Conservation (phyloP, 2,113 vertebrate genomes). For the Ciconia stormi region DNA sequence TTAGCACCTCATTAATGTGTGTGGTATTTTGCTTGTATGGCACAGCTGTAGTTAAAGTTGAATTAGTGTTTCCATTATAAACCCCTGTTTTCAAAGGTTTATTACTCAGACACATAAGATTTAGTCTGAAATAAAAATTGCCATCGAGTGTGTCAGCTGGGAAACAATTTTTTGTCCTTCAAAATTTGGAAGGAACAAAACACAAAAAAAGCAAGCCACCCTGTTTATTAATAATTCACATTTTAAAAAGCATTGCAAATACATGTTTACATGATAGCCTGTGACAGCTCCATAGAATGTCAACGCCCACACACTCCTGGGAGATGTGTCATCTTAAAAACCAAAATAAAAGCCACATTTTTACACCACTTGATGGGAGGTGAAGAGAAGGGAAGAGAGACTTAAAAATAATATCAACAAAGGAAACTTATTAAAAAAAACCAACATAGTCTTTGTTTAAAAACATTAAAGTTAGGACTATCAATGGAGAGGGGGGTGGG, state of each 20-base stretch:
- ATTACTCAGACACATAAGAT: constrained; percentile 54
- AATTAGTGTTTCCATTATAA: constrained; percentile 57
- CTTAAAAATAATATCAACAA: not conserved
- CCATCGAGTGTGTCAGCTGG: constrained; percentile 4
- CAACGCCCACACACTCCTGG: constrained; percentile 57
- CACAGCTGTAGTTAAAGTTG: constrained; percentile 57
- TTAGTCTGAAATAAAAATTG: constrained; percentile 60
- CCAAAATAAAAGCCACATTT: constrained; percentile 42
- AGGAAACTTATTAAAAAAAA: not conserved
- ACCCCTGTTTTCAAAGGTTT: constrained; percentile 56
- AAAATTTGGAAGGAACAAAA: constrained; percentile 38
- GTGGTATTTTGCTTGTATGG: constrained; percentile 47
- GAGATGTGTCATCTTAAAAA: constrained; percentile 66
- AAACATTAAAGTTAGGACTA: not conserved
- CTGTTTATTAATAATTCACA: constrained; percentile 72
- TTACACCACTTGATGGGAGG: constrained; percentile 47
- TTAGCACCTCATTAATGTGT: constrained; percentile 54
- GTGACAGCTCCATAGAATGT: constrained; percentile 67
- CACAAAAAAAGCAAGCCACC: not conserved
- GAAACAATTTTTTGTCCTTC: constrained; percentile 51
- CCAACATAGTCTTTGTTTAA: not conserved
- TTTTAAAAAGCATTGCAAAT: constrained; percentile 64
- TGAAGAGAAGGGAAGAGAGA: not conserved
- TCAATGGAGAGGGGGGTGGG: not conserved
- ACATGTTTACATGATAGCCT: constrained; percentile 68